These are phyloP conservation scores for Penelope pileata DNA, from an alignment of 2,113 vertebrate genomes.

Conservation along the genomic window DNA sequence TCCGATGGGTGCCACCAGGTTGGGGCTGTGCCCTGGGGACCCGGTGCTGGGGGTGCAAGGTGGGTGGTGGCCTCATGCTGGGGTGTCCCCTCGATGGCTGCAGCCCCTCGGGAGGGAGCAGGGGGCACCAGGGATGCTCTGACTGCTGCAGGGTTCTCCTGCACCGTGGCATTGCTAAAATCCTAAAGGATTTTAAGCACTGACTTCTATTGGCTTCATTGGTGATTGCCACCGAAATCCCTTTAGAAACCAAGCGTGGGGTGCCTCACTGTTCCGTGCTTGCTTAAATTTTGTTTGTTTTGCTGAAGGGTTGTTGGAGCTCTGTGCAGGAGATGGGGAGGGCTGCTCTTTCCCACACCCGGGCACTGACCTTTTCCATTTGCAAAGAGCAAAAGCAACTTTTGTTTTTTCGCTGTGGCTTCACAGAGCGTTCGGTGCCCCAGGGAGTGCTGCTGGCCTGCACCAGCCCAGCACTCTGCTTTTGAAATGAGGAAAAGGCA, in stretches of 20 bases:
- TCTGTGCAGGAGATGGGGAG: accelerated
- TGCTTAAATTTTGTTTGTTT: not conserved
- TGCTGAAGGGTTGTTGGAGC: not conserved
- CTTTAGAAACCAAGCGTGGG: not conserved
- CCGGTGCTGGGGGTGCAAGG: not conserved
- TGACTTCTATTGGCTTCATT: not conserved
- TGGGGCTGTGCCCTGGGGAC: not conserved
- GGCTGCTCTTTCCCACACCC: not conserved
- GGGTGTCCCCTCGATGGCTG: not conserved
- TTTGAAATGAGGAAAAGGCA: not conserved
- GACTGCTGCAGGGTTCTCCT: not conserved
- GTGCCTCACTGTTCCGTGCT: accelerated
- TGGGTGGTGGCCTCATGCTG: no score
- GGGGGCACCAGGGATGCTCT: accelerated
- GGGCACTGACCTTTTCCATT: not conserved
- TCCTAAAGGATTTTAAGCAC: not conserved
- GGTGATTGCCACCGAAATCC: not conserved
- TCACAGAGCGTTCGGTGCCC: not conserved
- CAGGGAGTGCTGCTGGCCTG: not conserved
- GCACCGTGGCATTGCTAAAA: not conserved
- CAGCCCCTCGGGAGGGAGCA: not conserved
- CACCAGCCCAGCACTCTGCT: not conserved
- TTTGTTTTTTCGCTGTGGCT: not conserved
- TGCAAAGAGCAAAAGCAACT: not conserved
- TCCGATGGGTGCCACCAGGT: accelerated